Evolutionary conservation across 2,797 vertebrate species (phyloP), one percentile per base, ranked within the genome.

Genomic region (Discoglossus pictus): DNA sequence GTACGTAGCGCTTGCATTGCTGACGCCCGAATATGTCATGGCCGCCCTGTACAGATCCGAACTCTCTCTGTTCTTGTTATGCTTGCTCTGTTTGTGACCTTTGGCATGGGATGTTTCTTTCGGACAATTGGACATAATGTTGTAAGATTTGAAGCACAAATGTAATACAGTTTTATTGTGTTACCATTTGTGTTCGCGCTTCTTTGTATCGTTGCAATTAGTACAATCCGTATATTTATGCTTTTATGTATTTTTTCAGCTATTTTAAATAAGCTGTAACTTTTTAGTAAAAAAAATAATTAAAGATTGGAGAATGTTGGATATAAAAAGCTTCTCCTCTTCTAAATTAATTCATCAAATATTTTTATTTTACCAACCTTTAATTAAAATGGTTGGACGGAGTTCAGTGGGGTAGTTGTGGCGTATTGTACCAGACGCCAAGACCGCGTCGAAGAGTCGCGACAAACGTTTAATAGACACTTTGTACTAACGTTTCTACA

Each of bases 151-250:
- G 90, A 96, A 94, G 91, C 93, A 95, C 95, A 97, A 96, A 96
- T 94, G 94, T 93, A 95, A 98, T 96, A 98, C 94, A 98, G 92
- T 96, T 98, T 95, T 96, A 96, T 94, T 96, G 96, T 97, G 94
- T 98, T 94, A 93, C 87, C 76, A 82, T 83, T 90, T 82, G 88
- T 90, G 81, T 88, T 85, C 77, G 80, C 60, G 86, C 85, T 86
- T 81, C 81, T 80, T 89, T 86, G 88, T 89, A 89, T 87, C 82
- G 88, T 90, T 88, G 87, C 88, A 89, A 88, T 90, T 89, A 83
- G 89, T 90, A 89, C 89, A 90, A 90, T 90, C 89, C 81, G 85
- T 85, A 89, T 84, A 87, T 87, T 88, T 87, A 86, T 86, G 85
- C 86, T 86, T 89, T 88, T n/a, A 86, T 88, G 85, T 87, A 86